phyloP scores from a whole-genome alignment of 2,888 invertebrate genomes.

The Disparrhopalites patrizii region DNA sequence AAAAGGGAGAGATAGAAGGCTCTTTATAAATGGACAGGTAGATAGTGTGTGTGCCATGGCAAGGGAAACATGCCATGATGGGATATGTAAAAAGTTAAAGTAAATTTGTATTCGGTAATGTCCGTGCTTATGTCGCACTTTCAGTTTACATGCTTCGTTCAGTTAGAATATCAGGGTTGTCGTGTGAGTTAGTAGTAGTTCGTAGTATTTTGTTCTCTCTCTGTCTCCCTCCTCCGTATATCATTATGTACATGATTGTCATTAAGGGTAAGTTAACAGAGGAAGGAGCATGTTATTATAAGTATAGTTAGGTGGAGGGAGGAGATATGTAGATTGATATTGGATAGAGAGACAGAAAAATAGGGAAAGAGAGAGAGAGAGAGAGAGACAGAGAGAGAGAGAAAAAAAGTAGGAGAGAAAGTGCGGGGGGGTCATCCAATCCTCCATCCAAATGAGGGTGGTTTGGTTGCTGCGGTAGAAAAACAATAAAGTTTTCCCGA shows the following conservation, averaged over 20 bases:
- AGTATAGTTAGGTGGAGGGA: neutral
- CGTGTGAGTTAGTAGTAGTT: conserved; percentile 12
- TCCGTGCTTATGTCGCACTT: conserved; percentile 12
- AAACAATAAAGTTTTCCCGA: conserved; percentile 42
- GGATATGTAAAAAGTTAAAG: conserved; percentile 19
- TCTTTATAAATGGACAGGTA: conserved; percentile 18
- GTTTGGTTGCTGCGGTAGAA: conserved; percentile 34
- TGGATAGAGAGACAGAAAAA: neutral
- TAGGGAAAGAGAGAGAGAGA: neutral
- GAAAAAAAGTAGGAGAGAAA: conserved; percentile 13
- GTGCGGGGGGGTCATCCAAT: conserved; percentile 23
- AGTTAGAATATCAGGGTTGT: conserved; percentile 4
- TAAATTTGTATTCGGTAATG: conserved; percentile 21
- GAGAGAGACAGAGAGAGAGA: conserved; percentile 5
- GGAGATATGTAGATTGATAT: neutral
- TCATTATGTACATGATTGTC: conserved; percentile 3
- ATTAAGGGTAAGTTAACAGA: conserved; percentile 6
- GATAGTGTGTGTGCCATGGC: neutral
- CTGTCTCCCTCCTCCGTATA: too few species aligned
- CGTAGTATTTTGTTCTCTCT: too few species aligned
- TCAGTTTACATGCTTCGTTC: conserved; percentile 7
- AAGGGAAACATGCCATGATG: conserved; percentile 10
- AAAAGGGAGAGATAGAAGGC: neutral
- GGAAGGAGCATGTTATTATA: too few species aligned
- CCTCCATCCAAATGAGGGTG: conserved; percentile 29